These are phyloP conservation scores for Ageneiosus marmoratus DNA, from an alignment of 2,113 vertebrate genomes.

Conservation along the genomic window DNA sequence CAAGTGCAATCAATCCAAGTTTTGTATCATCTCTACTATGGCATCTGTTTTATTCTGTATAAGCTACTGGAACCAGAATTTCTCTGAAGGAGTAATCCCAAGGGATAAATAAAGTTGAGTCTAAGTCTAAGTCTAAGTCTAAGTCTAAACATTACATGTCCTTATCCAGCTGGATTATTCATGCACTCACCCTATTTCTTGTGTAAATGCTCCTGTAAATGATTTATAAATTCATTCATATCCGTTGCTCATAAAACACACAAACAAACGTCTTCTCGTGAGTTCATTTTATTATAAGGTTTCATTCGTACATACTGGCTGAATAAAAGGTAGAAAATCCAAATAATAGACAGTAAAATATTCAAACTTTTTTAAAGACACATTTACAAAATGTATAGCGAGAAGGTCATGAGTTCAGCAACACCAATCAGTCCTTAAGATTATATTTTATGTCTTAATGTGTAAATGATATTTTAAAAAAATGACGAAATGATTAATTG, in stretches of 20 bases:
- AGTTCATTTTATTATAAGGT: not conserved
- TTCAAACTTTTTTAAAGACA: not conserved
- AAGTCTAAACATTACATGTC: no score
- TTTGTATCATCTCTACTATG: no score
- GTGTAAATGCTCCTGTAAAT: not conserved
- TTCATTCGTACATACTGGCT: not conserved
- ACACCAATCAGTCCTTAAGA: not conserved
- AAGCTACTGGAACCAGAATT: no score
- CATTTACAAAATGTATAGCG: constrained; percentile 25
- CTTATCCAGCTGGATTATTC: not conserved
- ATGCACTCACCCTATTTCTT: not conserved
- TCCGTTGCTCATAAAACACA: no score
- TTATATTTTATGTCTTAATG: not conserved
- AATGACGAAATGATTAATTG: not conserved
- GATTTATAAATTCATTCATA: not conserved
- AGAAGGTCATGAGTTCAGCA: constrained; percentile 2
- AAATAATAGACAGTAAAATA: not conserved
- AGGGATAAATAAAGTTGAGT: no score
- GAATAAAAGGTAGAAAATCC: not conserved
- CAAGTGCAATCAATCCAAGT: no score
- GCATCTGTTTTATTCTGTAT: no score
- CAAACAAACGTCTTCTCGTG: not conserved
- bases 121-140: no score
- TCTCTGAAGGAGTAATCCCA: no score
- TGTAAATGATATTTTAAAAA: not conserved